Conservation (phyloP, 2,888 invertebrate species). For the Troilus luridus region DNA sequence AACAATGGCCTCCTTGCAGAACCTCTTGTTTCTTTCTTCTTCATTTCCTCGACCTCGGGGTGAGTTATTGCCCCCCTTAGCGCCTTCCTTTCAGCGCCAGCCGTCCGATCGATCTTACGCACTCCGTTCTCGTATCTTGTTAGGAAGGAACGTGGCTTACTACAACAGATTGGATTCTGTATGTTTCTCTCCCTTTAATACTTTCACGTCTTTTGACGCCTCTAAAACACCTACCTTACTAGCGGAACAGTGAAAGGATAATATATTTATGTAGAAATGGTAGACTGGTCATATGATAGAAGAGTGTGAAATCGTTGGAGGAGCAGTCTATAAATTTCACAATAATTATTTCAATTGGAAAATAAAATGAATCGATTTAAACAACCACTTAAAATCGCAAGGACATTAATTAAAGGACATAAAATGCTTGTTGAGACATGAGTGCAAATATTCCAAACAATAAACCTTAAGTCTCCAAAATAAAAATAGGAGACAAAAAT, state of each 20-base stretch:
- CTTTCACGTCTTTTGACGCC: background rate
- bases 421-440: no score
- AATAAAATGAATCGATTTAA: no score
- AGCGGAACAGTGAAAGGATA: background rate
- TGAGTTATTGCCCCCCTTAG: conserved; percentile 26
- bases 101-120: conserved; percentile 18
- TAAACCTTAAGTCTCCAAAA: no score
- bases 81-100: conserved; percentile 2
- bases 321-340: no score
- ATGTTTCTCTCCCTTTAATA: background rate
- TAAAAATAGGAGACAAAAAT: no score
- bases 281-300: no score
- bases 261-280: no score
- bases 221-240: background rate
- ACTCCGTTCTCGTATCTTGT: conserved; percentile 19
- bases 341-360: no score
- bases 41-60: background rate
- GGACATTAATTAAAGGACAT: no score
- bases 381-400: no score
- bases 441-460: no score
- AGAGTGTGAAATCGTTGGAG: no score
- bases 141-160: conserved; percentile 19
- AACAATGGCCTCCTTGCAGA: background rate
- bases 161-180: background rate
- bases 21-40: conserved; percentile 25